Percentiles rank a stretch among this genome's conserved stretches.
These are phyloP conservation scores for Epirrhoe tristata DNA, from an alignment of 2,888 invertebrate species.

Conservation along the genomic window DNA sequence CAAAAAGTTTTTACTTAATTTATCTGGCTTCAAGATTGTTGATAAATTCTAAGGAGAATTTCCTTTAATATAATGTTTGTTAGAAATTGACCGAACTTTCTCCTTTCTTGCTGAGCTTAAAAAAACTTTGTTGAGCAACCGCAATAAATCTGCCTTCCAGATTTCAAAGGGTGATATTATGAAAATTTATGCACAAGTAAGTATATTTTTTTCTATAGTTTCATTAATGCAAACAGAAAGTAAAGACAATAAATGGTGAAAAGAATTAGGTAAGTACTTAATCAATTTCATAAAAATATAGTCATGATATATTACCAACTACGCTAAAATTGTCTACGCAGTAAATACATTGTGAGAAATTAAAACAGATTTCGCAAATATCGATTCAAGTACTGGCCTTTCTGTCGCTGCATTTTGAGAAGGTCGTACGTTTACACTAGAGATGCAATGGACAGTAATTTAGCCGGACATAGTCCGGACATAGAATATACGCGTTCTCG, in stretches of 20 bases:
- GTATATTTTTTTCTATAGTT: background rate
- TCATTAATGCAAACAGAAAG: too few relatives aligned
- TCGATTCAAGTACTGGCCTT: conserved; percentile 14
- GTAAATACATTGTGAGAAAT: background rate
- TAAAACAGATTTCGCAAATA: conserved; percentile 14
- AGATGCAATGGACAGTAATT: background rate
- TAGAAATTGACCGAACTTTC: background rate
- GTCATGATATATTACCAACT: background rate
- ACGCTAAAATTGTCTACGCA: background rate
- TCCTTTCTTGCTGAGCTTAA: background rate
- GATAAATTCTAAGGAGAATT: conserved; percentile 10
- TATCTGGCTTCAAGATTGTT: conserved; percentile 7
- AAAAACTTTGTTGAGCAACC: background rate
- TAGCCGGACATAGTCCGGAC: background rate
- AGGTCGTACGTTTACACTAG: conserved; percentile 43
- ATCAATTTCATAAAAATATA: background rate
- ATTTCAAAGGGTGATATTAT: background rate
- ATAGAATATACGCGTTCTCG: background rate
- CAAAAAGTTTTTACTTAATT: conserved; percentile 1
- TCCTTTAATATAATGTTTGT: background rate
- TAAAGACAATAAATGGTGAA: background rate
- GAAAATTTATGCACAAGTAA: background rate
- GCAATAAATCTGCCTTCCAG: background rate
- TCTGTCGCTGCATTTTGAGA: conserved; percentile 37
- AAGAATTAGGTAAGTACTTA: too few relatives aligned